Percentiles rank a stretch among this genome's conserved stretches.
These are phyloP conservation scores for Sphenopsis melanotis DNA, from an alignment of 2,797 vertebrate species.

Conservation along the genomic window DNA sequence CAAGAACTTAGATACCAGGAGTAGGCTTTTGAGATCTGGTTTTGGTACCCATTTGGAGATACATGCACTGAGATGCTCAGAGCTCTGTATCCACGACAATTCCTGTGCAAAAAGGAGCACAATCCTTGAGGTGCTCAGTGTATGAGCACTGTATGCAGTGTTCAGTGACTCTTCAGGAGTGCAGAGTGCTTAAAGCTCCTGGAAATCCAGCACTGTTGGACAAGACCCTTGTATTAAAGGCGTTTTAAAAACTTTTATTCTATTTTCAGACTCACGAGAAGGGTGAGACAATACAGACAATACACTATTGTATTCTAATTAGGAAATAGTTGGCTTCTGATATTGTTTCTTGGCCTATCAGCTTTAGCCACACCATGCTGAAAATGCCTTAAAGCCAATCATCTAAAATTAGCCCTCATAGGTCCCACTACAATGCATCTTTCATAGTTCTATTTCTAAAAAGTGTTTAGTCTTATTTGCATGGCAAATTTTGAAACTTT, in stretches of 20 bases:
- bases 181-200: neutral
- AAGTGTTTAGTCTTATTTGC: neutral
- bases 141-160: neutral
- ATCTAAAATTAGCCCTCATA: neutral
- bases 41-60: neutral
- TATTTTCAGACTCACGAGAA: neutral
- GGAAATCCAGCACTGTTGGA: neutral
- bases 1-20: neutral
- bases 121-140: neutral
- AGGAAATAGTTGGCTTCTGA: too few relatives aligned
- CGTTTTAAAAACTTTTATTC: neutral
- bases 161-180: neutral
- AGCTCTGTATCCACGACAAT: rapidly evolving
- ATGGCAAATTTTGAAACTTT: neutral
- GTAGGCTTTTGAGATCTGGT: neutral
- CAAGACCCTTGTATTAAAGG: neutral
- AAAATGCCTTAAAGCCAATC: neutral
- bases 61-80: neutral
- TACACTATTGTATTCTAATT: neutral
- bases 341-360: neutral
- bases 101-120: neutral
- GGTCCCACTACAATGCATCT: neutral
- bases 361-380: neutral
- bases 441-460: neutral
- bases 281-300: neutral